A percentile compares a stretch with the other conserved stretches of the same genome.
These are phyloP conservation scores for Hydrolagus colliei DNA, from an alignment of 2,797 vertebrate genomes.

Conservation along the genomic window DNA sequence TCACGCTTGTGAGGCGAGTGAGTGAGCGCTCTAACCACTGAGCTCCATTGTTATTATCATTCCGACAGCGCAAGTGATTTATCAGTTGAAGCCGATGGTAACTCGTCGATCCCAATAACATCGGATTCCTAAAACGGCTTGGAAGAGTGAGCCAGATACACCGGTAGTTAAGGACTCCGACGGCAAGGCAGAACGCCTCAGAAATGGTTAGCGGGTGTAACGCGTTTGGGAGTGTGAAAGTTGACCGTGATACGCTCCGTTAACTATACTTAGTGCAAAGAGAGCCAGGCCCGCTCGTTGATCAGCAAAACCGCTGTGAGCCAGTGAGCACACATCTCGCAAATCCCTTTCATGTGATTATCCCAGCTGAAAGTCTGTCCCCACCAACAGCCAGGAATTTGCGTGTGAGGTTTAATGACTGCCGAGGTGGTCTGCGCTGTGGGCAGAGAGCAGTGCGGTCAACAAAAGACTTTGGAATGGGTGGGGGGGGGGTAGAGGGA, in stretches of 20 bases:
- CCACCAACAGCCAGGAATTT: constrained; percentile 25
- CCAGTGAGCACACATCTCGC: constrained; percentile 16
- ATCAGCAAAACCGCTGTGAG: not conserved
- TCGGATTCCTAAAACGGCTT: too few relatives aligned
- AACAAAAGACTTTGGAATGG: not conserved
- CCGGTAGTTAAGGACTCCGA: too few relatives aligned
- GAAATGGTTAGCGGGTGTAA: not conserved
- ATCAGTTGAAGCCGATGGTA: too few relatives aligned
- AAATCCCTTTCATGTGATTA: constrained; percentile 20
- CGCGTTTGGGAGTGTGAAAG: not conserved
- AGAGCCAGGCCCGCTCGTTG: not conserved
- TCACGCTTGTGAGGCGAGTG: too few relatives aligned
- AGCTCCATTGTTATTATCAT: too few relatives aligned
- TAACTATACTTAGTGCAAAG: not conserved
- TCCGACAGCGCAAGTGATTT: too few relatives aligned
- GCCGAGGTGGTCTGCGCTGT: constrained; percentile 27
- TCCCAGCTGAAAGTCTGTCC: not conserved
- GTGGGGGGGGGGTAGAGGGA: too few relatives aligned
- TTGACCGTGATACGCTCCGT: not conserved
- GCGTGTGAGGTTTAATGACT: constrained; percentile 26
- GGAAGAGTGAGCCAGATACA: too few relatives aligned
- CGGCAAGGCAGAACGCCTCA: too few relatives aligned
- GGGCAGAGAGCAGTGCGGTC: not conserved
- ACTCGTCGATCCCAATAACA: too few relatives aligned
- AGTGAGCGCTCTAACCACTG: too few relatives aligned